Evolutionary conservation across 1,140 invertebrate species (phyloP).

Genomic region (Steinernema khuongi): DNA sequence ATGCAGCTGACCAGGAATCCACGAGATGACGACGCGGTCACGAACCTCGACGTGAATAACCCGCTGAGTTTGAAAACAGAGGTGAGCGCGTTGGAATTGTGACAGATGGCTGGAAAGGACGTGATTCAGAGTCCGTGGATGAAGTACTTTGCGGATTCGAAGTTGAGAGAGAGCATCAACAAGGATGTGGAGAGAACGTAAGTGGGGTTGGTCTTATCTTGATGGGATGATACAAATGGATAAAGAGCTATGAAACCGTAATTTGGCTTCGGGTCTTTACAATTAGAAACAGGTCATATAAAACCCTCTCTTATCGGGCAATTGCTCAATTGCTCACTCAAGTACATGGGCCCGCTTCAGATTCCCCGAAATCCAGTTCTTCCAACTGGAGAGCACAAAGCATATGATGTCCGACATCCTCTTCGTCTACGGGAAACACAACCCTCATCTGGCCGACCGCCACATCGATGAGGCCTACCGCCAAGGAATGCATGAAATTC

Average conservation of each 20-base stretch:
- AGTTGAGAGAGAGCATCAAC: neutral
- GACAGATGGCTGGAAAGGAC: neutral
- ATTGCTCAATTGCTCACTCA: neutral
- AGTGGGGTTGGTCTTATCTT: neutral
- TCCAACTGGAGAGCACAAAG: slow-evolving; percentile 68
- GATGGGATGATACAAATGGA: neutral
- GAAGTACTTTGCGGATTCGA: slow-evolving; percentile 11
- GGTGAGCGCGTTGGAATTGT: neutral
- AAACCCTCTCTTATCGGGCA: neutral
- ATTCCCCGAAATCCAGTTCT: slow-evolving; percentile 74
- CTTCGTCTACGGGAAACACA: slow-evolving; percentile 71
- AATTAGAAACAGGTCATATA: too few species aligned
- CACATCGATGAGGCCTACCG: slow-evolving; percentile 62
- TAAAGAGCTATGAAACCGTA: too few species aligned
- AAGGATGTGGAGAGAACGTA: slow-evolving; percentile 1
- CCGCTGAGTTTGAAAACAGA: neutral
- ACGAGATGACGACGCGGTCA: neutral
- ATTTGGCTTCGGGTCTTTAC: too few species aligned
- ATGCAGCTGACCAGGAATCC: neutral
- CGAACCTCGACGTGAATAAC: slow-evolving; percentile 3
- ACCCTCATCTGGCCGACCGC: slow-evolving; percentile 70
- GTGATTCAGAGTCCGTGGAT: slow-evolving; percentile 1
- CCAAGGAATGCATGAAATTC: slow-evolving; percentile 76
- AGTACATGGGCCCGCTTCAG: slow-evolving; percentile 48
- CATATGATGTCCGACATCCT: slow-evolving; percentile 70